Percentiles rank a stretch among this genome's conserved stretches.
These are phyloP conservation scores for Girardinichthys multiradiatus DNA, from an alignment of 2,113 vertebrate species.

Conservation along the genomic window DNA sequence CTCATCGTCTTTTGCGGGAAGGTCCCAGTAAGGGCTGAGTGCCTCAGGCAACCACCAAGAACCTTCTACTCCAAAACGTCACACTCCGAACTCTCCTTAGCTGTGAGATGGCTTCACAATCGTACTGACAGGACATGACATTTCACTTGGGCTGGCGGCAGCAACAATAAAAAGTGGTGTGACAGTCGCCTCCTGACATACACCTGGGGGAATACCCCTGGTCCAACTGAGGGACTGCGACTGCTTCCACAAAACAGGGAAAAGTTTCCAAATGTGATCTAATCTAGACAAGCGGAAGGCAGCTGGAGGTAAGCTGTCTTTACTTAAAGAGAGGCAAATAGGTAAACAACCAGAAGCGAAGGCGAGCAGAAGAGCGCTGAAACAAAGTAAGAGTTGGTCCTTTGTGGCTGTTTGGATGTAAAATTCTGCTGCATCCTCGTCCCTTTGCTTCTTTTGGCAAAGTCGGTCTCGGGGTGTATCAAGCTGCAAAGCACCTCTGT, in stretches of 20 bases:
- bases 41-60: conserved; percentile 74
- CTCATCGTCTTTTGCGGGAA: conserved; percentile 51
- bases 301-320: conserved; percentile 62
- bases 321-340: conserved; percentile 45
- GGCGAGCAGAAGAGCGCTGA: conserved; percentile 38
- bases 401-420: conserved; percentile 67
- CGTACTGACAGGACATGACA: conserved; percentile 79
- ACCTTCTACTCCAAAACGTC: conserved; percentile 57
- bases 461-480: conserved; percentile 44
- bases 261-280: conserved; percentile 67
- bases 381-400: conserved; percentile 69
- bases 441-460: conserved; percentile 49
- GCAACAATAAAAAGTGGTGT: conserved; percentile 51
- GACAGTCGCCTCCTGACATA: conserved; percentile 67
- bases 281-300: conserved; percentile 56
- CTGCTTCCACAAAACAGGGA: conserved; percentile 44
- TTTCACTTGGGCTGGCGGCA: conserved; percentile 70
- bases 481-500: conserved; percentile 67
- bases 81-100: conserved; percentile 48
- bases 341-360: conserved; percentile 63
- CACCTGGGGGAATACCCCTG: conserved; percentile 61
- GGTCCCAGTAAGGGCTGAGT: conserved; percentile 64
- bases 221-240: conserved; percentile 44
- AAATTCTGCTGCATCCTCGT: conserved; percentile 64
- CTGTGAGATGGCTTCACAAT: conserved; percentile 72